Percentiles rank a stretch among this genome's conserved stretches.
These are phyloP conservation scores for Portunus trituberculatus DNA, from an alignment of 1,140 invertebrate genomes.

Conservation along the genomic window DNA sequence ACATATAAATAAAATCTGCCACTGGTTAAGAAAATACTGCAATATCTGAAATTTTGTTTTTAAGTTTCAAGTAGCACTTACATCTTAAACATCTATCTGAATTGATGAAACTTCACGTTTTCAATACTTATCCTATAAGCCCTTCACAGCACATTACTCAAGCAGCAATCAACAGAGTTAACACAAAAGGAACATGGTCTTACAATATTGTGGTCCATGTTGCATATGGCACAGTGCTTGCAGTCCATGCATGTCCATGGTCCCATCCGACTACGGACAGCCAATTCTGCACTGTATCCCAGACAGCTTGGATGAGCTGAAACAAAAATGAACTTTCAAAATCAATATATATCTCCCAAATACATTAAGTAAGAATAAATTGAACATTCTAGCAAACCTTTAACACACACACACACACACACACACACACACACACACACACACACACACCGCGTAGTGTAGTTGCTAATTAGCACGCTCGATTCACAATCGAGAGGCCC, in stretches of 20 bases:
- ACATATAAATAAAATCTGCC: background rate
- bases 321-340: background rate
- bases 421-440: too few species aligned
- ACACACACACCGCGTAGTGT: too few species aligned
- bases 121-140: too few species aligned
- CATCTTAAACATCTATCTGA: too few species aligned
- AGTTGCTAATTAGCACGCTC: too few species aligned
- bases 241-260: constrained; percentile 82
- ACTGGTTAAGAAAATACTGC: background rate
- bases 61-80: too few species aligned
- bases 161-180: background rate
- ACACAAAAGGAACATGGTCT: constrained; percentile 37
- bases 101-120: too few species aligned
- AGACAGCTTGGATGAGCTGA: constrained; percentile 82
- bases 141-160: too few species aligned
- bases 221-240: constrained; percentile 81
- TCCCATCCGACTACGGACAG: constrained; percentile 79
- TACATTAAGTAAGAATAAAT: background rate
- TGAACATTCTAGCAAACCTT: background rate
- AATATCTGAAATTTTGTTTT: background rate
- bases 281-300: constrained; percentile 81
- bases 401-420: background rate
- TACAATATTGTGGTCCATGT: constrained; percentile 78
- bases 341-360: background rate
- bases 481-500: too few species aligned